Evolutionary conservation across 2,888 invertebrate genomes (phyloP).

Genomic region (Pheosia gnoma): DNA sequence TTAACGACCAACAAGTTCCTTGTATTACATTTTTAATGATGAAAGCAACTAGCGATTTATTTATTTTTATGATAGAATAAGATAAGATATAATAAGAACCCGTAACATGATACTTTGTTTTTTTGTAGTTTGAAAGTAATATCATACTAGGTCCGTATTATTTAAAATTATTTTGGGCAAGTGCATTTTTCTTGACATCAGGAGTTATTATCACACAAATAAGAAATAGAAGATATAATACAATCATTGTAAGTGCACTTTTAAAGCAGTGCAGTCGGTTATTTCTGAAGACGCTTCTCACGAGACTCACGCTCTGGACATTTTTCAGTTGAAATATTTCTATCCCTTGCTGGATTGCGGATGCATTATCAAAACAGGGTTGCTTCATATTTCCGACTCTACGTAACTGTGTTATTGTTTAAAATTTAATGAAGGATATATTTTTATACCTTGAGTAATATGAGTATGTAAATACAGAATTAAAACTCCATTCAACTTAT

Average conservation of each 20-base stretch:
- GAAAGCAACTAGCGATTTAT: no score
- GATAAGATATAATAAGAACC: not conserved
- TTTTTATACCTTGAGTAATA: no score
- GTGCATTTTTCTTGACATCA: slow-evolving; percentile 36
- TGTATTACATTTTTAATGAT: no score
- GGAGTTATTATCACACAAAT: slow-evolving; percentile 40
- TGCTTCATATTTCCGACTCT: not conserved
- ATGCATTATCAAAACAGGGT: slow-evolving; percentile 31
- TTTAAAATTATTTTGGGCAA: slow-evolving; percentile 23
- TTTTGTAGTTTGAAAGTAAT: slow-evolving; percentile 14
- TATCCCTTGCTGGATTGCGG: slow-evolving; percentile 33
- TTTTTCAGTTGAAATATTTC: slow-evolving; percentile 42
- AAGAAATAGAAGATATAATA: slow-evolving; percentile 51
- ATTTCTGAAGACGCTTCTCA: slow-evolving; percentile 48
- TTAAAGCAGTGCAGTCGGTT: slow-evolving; percentile 47
- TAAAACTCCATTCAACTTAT: no score
- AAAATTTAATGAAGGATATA: not conserved
- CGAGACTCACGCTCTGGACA: slow-evolving; percentile 43
- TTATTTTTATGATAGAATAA: no score
- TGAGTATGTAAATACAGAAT: no score
- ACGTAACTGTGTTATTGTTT: not conserved
- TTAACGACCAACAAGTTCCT: no score
- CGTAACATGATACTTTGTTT: not conserved
- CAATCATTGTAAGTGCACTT: slow-evolving; percentile 65
- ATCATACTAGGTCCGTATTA: slow-evolving; percentile 18